Evolutionary conservation across 35 echinoderm and acorn worm species (phyloP).

Genomic region (Apostichopus parvimensis): DNA sequence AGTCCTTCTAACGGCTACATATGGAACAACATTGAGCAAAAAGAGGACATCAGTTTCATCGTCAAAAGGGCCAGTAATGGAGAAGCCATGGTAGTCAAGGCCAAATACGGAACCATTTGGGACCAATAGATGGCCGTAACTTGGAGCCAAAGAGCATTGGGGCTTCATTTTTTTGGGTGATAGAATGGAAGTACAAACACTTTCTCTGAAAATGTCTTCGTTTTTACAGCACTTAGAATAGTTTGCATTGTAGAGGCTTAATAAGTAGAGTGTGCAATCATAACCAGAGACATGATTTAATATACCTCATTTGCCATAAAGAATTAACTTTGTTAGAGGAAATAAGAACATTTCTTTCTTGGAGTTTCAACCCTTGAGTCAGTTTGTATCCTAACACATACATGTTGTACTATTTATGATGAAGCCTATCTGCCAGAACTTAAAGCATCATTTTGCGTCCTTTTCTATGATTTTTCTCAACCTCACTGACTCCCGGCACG

Average conservation of each 20-base stretch:
- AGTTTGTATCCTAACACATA: neutral
- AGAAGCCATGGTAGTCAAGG: neutral
- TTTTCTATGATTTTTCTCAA: too few species aligned
- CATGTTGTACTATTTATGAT: neutral
- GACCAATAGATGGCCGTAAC: too few species aligned
- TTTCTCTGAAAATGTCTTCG: too few species aligned
- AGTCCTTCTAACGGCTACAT: too few species aligned
- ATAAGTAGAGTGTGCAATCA: neutral
- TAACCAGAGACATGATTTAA: too few species aligned
- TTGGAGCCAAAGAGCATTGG: too few species aligned
- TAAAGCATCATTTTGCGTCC: too few species aligned
- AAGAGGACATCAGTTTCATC: neutral
- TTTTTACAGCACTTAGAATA: too few species aligned
- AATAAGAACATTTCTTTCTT: neutral
- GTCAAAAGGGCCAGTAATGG: neutral
- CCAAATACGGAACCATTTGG: constrained; percentile 1
- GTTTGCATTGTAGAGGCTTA: neutral
- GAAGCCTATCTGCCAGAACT: neutral
- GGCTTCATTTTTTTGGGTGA: too few species aligned
- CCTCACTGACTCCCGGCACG: too few species aligned
- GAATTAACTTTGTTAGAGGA: neutral
- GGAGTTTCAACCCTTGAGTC: neutral
- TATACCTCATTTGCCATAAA: too few species aligned
- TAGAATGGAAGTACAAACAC: too few species aligned
- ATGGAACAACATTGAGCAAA: neutral